Percentiles rank a stretch among this genome's conserved stretches.
These are phyloP conservation scores for Natator depressus DNA, from an alignment of 2,113 vertebrate genomes.

Conservation along the genomic window DNA sequence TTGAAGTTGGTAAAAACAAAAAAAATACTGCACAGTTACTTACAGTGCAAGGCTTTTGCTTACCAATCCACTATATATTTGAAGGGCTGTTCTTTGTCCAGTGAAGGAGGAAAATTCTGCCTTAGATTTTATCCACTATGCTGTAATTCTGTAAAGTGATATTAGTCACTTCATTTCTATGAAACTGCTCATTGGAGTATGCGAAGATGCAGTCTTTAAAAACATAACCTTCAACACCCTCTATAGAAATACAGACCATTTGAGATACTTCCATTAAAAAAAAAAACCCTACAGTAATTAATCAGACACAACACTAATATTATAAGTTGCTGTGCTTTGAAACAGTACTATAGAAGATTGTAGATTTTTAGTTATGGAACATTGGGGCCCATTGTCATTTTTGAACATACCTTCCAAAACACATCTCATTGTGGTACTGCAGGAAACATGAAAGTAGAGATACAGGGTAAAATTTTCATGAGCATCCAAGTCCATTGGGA, in stretches of 20 bases:
- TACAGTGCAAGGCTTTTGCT: not conserved
- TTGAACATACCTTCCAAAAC: not conserved
- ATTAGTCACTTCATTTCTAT: not conserved
- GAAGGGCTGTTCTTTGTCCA: not conserved
- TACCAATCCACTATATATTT: not conserved
- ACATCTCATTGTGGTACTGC: not conserved
- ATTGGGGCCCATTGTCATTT: not conserved
- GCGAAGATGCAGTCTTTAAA: not conserved
- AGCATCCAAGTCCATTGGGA: not conserved
- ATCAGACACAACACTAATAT: not conserved
- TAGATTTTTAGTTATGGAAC: not conserved
- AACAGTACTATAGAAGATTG: rapidly evolving
- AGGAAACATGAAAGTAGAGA: not conserved
- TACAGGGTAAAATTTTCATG: not conserved
- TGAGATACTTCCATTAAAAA: not conserved
- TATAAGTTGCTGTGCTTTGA: not conserved
- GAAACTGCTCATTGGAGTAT: not conserved
- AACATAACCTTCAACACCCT: not conserved
- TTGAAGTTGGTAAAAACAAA: not conserved
- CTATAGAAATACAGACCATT: not conserved
- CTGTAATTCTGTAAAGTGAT: not conserved
- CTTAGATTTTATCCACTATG: not conserved
- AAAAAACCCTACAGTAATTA: not conserved
- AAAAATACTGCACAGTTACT: not conserved
- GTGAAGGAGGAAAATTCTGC: not conserved